Evolutionary conservation across 1,140 invertebrate genomes (phyloP), one percentile per base, ranked within the genome.

Genomic region (Centruroides sculpturatus): DNA sequence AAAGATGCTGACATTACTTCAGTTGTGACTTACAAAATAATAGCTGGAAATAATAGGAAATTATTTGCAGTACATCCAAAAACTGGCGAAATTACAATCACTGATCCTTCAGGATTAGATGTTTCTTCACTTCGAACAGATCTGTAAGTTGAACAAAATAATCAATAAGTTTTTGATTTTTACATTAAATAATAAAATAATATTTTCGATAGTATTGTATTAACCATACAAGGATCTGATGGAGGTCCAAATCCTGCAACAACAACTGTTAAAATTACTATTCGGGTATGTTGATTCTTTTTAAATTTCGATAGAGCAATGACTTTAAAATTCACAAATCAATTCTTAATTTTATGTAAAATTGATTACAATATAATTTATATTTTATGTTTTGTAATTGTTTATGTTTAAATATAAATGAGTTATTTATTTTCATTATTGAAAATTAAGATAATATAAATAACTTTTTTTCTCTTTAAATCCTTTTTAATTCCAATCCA

Each of bases 1-100:
- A 78, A 80, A 12, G 89, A 92, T 75, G 78, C 80, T 3, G 89
- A 92, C 69, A 83, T 83, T 60, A 85, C 85, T 1, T 90, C 89
- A 0, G 82, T 84, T 61, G 81, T 92, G 8, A 82, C 78, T 8
- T 92, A 92, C 72, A 82, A 80, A 1, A 81, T 89, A 52, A 75
- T 84, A 47, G 80, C 78, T 6, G 84, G 84, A 3, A 81, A 84
- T 57, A 73, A 78, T 13, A 72, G 78, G 3, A 76, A 81, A 56
- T 74, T 86, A 13, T 88, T 89, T 69, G 77, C 74, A 60, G 82
- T 89, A 50, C 82, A 88, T 69, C 71, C 78, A 2, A 74, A 78
- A 60, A 79, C 79, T 41, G 86, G 86, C 5, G 83, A 84, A 74
- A 82, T 89, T 50, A 77, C 76, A 2, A 82, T 88, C 2, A 72